A percentile compares a stretch with the other conserved stretches of the same genome.
phyloP scores from a whole-genome alignment of 2,113 vertebrate genomes.

The Uropsilus gracilis region DNA sequence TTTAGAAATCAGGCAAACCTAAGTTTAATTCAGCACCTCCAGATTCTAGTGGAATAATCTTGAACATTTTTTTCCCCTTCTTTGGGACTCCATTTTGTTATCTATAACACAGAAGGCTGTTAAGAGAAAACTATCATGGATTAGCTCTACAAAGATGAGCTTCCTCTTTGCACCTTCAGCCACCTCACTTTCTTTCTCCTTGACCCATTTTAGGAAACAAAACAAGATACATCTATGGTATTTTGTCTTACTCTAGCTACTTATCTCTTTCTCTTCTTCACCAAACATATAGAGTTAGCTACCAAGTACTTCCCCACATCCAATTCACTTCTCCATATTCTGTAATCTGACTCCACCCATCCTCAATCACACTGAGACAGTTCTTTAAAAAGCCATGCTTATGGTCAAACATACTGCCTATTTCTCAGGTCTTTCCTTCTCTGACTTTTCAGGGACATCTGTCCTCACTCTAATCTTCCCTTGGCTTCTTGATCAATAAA shows the following conservation, averaged over 20 bases:
- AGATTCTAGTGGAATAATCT: neutral
- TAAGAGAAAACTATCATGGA: neutral
- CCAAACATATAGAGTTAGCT: neutral
- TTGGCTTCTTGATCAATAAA: neutral
- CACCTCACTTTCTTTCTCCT: neutral
- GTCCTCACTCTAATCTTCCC: neutral
- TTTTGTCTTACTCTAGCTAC: constrained; percentile 1
- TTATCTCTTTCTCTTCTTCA: constrained; percentile 1
- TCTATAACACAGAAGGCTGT: neutral
- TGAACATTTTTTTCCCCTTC: neutral
- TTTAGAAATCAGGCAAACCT: constrained; percentile 29
- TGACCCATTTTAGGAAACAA: constrained; percentile 31
- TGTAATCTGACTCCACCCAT: neutral
- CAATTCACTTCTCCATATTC: neutral
- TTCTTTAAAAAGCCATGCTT: neutral
- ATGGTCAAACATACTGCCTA: neutral
- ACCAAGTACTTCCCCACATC: neutral
- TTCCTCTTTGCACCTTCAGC: neutral
- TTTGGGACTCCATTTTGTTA: constrained; percentile 39
- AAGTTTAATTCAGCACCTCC: neutral
- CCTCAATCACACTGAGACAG: neutral
- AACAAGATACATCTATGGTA: neutral
- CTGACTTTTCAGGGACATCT: constrained; percentile 1
- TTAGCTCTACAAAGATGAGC: neutral
- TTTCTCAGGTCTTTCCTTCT: constrained; percentile 25